Base-by-base conservation (phyloP, 2,888 invertebrate species). In the Chrysopilus asiliformis region DNA sequence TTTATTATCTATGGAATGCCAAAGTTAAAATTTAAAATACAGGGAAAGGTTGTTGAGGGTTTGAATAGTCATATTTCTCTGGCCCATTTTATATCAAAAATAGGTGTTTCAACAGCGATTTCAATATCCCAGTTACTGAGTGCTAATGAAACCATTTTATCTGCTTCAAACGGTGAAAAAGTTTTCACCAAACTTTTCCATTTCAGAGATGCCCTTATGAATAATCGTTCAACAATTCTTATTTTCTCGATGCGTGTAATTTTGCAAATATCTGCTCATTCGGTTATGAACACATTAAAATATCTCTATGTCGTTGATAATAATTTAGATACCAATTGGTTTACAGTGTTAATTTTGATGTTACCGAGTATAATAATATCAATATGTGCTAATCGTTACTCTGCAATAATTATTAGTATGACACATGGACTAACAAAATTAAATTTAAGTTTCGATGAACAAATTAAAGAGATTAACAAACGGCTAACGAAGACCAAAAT, bases 311-410 rank as follows among this genome's bases (percentile, higher is more conserved):
- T 31, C 3, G 16, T 28, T 6, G 29, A 29, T 18, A 7, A 9
- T 12, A 14, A 17, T 18, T n/a, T 22, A 3, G 13, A 15, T 2
- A 13, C 9, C 6, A 32, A 15, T 18, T 37, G 36, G 36, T 24
- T 37, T 7, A 10, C 31, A 3, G 22, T 32, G 8, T 15, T 26
- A 14, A 18, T 37, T 4, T 13, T 37, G 2, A 32, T 25, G 8
- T 14, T 37, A n/a, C 36, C 36, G 3, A 37, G 20, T 31, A 24
- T 37, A 13, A 13, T 32, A 8, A 25, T 37, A 10, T 25, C 32
- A 13, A 4, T 32, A 4, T 32, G 31, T 13, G 32, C 24, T 5
- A 37, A 37, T 18, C 20, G 18, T 19, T 37, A 30, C n/a, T 10
- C 31, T 5, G 32, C 32, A 4, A n/a, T 31, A 9, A 32, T 20